Evolutionary conservation across 2,888 invertebrate species (phyloP).

Genomic region (Polydrusus pterygomalis): DNA sequence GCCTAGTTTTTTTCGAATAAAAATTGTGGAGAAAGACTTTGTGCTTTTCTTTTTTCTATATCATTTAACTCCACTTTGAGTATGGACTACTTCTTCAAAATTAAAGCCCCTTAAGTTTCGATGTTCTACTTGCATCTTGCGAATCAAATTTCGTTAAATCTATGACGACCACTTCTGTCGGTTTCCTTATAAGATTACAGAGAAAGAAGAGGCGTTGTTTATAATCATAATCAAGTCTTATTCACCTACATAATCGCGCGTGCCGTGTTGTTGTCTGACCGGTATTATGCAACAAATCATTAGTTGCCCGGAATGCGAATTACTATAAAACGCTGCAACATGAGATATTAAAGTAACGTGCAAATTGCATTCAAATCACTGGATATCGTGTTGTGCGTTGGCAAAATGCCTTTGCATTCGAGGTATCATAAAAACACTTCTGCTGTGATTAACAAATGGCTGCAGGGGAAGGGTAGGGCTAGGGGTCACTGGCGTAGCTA

Average conservation of each 20-base stretch:
- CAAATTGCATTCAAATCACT: constrained; percentile 3
- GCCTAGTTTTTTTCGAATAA: too few relatives aligned
- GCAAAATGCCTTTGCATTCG: neutral
- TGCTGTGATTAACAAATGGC: neutral
- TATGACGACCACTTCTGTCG: neutral
- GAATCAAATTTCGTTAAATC: neutral
- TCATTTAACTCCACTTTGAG: too few relatives aligned
- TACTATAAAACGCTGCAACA: constrained; percentile 32
- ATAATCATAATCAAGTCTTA: constrained; percentile 43
- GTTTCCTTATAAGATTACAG: constrained; percentile 1
- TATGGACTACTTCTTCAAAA: too few relatives aligned
- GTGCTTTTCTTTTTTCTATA: too few relatives aligned
- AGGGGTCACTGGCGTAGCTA: too few relatives aligned
- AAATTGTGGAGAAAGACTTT: too few relatives aligned
- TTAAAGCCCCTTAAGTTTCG: too few relatives aligned
- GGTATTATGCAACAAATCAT: constrained; percentile 51
- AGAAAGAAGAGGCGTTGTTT: constrained; percentile 34
- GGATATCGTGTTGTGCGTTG: constrained; percentile 19
- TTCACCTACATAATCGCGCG: constrained; percentile 52
- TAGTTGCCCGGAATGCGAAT: constrained; percentile 53
- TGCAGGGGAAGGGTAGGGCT: too few relatives aligned
- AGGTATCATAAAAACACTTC: neutral
- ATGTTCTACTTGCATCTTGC: neutral
- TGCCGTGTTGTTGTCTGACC: constrained; percentile 40
- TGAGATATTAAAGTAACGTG: constrained; percentile 32